Evolutionary conservation across 2,797 vertebrate species (phyloP).

Genomic region (Cyprinella venusta): DNA sequence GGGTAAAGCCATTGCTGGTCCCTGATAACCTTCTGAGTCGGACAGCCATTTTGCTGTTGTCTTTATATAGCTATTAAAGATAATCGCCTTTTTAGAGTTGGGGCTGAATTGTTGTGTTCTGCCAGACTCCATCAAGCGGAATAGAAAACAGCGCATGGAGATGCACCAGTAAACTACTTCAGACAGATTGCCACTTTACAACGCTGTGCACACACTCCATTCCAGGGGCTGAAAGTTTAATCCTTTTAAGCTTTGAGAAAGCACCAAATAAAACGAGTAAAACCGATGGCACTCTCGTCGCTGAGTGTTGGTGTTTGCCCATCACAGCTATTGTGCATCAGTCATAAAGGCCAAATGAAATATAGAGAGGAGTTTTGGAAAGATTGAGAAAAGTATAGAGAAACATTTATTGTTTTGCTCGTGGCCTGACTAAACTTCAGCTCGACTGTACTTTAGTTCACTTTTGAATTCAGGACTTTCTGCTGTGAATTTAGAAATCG

Average conservation of each 20-base stretch:
- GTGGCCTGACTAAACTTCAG: constrained; percentile 4
- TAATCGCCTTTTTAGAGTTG: constrained; percentile 60
- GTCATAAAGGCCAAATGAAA: constrained; percentile 35
- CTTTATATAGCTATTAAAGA: constrained; percentile 61
- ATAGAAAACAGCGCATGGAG: constrained; percentile 56
- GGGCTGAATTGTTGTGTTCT: constrained; percentile 54
- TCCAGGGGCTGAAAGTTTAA: constrained; percentile 58
- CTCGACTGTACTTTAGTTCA: not conserved
- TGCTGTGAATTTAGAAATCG: not conserved
- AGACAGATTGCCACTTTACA: constrained; percentile 63
- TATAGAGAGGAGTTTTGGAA: constrained; percentile 5
- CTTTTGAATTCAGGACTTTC: not conserved
- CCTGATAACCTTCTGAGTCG: constrained; percentile 32
- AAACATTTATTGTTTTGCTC: constrained; percentile 14
- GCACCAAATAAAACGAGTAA: constrained; percentile 54
- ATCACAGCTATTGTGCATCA: constrained; percentile 22
- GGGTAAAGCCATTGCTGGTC: constrained; percentile 16
- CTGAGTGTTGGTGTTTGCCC: constrained; percentile 29
- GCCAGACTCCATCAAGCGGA: constrained; percentile 51
- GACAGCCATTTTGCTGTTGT: constrained; percentile 44
- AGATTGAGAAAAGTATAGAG: not conserved
- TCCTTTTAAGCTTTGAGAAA: constrained; percentile 51
- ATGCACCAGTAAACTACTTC: constrained; percentile 59
- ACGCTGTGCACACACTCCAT: constrained; percentile 60
- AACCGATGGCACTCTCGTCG: constrained; percentile 44